Evolutionary conservation across 2,797 vertebrate genomes (phyloP).

Genomic region (Argentina silus): DNA sequence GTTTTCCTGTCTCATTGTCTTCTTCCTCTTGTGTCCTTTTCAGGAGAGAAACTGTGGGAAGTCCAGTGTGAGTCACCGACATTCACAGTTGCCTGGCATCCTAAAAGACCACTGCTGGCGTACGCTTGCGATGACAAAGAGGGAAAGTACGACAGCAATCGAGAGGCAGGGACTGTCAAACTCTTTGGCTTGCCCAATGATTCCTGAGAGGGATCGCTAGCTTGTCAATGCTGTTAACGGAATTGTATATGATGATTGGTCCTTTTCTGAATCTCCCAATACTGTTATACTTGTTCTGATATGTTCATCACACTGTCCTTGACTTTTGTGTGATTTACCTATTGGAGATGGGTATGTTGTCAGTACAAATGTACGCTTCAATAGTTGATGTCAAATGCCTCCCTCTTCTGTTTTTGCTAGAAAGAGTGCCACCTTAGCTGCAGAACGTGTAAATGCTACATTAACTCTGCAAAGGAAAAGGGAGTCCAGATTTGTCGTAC

Average conservation of each 20-base stretch:
- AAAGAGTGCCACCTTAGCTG: not conserved
- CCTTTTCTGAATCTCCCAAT: not conserved
- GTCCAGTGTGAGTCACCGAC: slow-evolving; percentile 97
- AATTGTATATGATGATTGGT: not conserved
- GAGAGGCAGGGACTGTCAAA: slow-evolving; percentile 95
- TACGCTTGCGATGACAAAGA: slow-evolving; percentile 99
- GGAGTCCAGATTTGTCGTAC: not conserved
- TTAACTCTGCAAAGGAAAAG: not conserved
- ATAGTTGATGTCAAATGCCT: not conserved
- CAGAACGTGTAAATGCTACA: not conserved
- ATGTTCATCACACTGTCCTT: not conserved
- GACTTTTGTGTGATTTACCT: not conserved
- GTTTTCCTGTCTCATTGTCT: not conserved
- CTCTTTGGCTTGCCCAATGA: slow-evolving; percentile 96
- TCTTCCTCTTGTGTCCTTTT: slow-evolving; percentile 11
- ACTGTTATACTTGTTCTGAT: not conserved
- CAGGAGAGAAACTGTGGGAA: slow-evolving; percentile 98
- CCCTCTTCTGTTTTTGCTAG: not conserved
- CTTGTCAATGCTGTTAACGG: not conserved
- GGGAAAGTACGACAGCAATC: slow-evolving; percentile 95
- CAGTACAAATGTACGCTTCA: not conserved
- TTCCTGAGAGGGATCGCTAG: slow-evolving; percentile 72
- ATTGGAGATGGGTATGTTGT: not conserved
- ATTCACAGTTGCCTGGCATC: slow-evolving; percentile 98
- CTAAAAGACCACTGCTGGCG: slow-evolving; percentile 92